A percentile compares a stretch with the other conserved stretches of the same genome.
Conservation (phyloP, 2,888 invertebrate species). For the Adelphocoris suturalis region DNA sequence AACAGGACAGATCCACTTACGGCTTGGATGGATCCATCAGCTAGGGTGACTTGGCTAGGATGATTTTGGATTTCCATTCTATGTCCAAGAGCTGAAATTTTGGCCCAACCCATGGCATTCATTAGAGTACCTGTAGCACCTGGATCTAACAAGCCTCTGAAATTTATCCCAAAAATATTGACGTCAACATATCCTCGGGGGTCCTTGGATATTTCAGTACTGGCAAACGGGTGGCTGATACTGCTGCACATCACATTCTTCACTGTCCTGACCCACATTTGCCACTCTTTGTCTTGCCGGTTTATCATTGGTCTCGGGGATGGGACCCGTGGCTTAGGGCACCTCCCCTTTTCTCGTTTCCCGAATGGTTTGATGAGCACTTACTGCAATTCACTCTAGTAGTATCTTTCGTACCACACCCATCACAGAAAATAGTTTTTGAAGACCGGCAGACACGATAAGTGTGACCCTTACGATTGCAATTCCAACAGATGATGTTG, state of each 20-base stretch:
- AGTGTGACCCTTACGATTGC: conserved; percentile 54
- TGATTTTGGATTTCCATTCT: neutral
- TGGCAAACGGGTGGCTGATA: neutral
- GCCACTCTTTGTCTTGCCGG: conserved; percentile 10
- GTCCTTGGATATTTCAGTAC: neutral
- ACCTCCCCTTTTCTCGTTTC: conserved; percentile 60
- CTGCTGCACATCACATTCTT: neutral
- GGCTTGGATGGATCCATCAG: neutral
- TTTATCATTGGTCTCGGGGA: neutral
- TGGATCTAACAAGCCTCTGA: conserved; percentile 34
- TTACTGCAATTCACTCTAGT: no score
- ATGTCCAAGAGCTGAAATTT: neutral
- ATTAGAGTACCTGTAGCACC: conserved; percentile 40
- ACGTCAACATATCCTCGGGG: conserved; percentile 15
- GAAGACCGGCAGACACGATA: conserved; percentile 51
- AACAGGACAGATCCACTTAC: neutral
- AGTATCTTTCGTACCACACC: conserved; percentile 59
- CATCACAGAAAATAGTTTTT: conserved; percentile 46
- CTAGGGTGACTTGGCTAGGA: no score
- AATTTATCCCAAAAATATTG: conserved; percentile 3
- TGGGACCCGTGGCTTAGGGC: neutral
- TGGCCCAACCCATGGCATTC: conserved; percentile 25
- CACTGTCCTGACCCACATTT: neutral
- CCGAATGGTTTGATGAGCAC: conserved; percentile 35
- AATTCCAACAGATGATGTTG: conserved; percentile 64